Evolutionary conservation across 2,797 vertebrate species (phyloP), one percentile per base, ranked within the genome.

Genomic region (Pelodytes ibericus): DNA sequence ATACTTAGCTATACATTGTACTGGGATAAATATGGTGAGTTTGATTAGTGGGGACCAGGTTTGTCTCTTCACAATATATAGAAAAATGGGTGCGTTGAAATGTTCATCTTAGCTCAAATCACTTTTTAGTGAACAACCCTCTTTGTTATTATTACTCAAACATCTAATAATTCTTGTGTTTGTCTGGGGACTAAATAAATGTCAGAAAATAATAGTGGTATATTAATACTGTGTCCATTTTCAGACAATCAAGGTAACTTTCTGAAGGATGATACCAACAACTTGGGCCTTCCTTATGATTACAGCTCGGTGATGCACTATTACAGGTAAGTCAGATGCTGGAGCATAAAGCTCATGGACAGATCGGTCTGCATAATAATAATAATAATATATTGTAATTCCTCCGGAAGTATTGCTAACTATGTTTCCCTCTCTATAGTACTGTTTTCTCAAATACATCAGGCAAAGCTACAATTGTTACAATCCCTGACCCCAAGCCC

Each of bases 291-390:
- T 0, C 49, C 66, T 1, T 71, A 71, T 39, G 68, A 25, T 20
- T 71, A 71, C 33, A 59, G n/a, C 68, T 71, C 68, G 2, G 7
- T 71, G n/a, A 27, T 71, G 68, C 68, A 71, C 20, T 71, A 44
- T 39, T 1, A 3, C 20, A 56, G 16, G 66, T 57, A 69, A 69
- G 66, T 69, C 6, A n/a, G 8, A 4, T 30, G 18, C 27, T 16
- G 18, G 4, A 61, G 2, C 4, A 30, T 30, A 18, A 25, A 30
- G 5, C 18, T 58, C n/a, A n/a, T n/a, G n/a, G n/a, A n/a, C n/a
- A n/a, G n/a, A n/a, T n/a, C 56, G 5, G 33, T 36, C 56, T 58
- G 10, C 16, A 8, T 2, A 1, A 58, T 4, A 11, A 27, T 10
- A 10, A 26, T 25, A 26, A 27, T 25, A 9, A 11, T 4, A 11